phyloP scores from a whole-genome alignment of 1,140 invertebrate species.

The Nilaparvata lugens region DNA sequence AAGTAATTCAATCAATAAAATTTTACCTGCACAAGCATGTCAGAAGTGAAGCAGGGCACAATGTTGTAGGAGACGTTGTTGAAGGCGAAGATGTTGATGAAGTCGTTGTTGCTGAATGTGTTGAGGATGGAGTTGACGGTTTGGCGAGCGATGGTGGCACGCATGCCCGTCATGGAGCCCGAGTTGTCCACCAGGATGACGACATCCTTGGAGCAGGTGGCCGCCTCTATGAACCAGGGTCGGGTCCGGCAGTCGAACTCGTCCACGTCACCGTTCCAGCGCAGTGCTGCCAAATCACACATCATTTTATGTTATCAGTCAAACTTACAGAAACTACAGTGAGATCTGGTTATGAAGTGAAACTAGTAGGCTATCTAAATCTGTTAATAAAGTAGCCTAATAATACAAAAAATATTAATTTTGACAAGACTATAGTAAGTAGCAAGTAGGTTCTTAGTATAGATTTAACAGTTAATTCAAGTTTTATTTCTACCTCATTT shows the following conservation, averaged over 20 bases:
- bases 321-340: too few relatives aligned
- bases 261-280: constrained; percentile 46
- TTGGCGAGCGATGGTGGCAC: constrained; percentile 63
- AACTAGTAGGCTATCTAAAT: too few relatives aligned
- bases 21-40: constrained; percentile 58
- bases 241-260: constrained; percentile 77
- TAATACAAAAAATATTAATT: too few relatives aligned
- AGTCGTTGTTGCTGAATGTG: constrained; percentile 96
- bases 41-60: constrained; percentile 66
- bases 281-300: constrained; percentile 48
- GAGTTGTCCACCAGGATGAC: constrained; percentile 90
- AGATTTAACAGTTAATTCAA: too few relatives aligned
- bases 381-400: too few relatives aligned
- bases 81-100: constrained; percentile 84
- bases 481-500: too few relatives aligned
- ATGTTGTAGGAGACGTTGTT: constrained; percentile 52
- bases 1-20: too few relatives aligned
- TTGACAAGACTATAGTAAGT: too few relatives aligned
- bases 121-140: constrained; percentile 83
- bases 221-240: constrained; percentile 94
- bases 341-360: too few relatives aligned
- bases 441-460: too few relatives aligned
- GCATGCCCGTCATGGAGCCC: constrained; percentile 94
- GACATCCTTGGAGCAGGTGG: constrained; percentile 95
- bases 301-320: too few relatives aligned